Conservation (phyloP, 2,888 invertebrate genomes). For the Beris morrisii region DNA sequence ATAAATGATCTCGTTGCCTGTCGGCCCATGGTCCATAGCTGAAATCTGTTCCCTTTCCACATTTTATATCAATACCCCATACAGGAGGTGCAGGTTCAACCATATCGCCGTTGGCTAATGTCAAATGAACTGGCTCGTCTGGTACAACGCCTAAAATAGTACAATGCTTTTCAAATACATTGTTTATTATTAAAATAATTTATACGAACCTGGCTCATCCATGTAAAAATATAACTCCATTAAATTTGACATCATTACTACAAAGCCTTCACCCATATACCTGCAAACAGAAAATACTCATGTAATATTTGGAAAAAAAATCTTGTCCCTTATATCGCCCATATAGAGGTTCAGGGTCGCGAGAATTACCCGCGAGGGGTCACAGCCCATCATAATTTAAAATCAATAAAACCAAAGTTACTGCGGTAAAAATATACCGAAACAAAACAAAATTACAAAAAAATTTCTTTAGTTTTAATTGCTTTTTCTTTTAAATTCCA, state of each 20-base stretch:
- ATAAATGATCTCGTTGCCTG: conserved; percentile 90
- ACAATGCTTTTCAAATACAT: neutral
- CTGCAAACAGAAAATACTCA: conserved; percentile 42
- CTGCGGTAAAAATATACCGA: too few relatives aligned
- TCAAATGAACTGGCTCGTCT: conserved; percentile 85
- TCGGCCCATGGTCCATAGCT: conserved; percentile 99
- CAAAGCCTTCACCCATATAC: conserved; percentile 98
- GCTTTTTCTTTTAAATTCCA: too few relatives aligned
- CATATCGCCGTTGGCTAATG: conserved; percentile 89
- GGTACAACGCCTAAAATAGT: conserved; percentile 72
- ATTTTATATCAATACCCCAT: conserved; percentile 94
- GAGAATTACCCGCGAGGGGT: too few relatives aligned
- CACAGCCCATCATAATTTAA: too few relatives aligned
- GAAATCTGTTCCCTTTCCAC: conserved; percentile 89
- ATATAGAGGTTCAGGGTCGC: too few relatives aligned
- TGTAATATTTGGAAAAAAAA: too few relatives aligned
- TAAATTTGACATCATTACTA: conserved; percentile 92
- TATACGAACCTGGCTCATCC: conserved; percentile 75
- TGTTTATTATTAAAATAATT: neutral
- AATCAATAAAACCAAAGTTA: too few relatives aligned
- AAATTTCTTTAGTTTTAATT: too few relatives aligned
- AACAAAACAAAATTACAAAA: too few relatives aligned
- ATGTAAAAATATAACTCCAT: conserved; percentile 95
- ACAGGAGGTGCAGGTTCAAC: conserved; percentile 92
- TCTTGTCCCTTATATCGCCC: too few relatives aligned